Conservation (phyloP, 2,797 vertebrate genomes). For the Phyllotis vaccarum region DNA sequence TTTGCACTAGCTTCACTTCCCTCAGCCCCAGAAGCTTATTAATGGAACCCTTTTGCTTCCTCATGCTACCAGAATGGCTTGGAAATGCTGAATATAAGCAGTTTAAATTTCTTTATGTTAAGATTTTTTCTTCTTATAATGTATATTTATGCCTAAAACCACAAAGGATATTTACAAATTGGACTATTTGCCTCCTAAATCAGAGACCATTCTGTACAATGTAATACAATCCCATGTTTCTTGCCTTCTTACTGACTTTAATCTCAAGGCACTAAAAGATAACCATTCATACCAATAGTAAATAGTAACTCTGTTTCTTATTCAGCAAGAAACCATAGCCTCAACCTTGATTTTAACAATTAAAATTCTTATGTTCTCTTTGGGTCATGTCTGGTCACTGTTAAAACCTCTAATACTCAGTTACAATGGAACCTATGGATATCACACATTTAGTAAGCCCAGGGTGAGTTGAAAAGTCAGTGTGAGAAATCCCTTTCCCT, state of each 20-base stretch:
- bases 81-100: not conserved
- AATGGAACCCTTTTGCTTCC: accelerated
- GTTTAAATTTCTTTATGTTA: not conserved
- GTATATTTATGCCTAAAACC: not conserved
- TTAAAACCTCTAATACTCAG: slow-evolving; percentile 66
- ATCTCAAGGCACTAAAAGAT: slow-evolving; percentile 63
- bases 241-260: slow-evolving; percentile 62
- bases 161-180: not conserved
- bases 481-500: slow-evolving; percentile 64
- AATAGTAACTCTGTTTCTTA: slow-evolving; percentile 78
- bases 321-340: slow-evolving; percentile 58
- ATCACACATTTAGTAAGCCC: slow-evolving; percentile 49
- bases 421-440: slow-evolving; percentile 69
- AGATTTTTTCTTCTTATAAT: not conserved
- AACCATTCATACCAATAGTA: slow-evolving; percentile 64
- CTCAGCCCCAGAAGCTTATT: not conserved
- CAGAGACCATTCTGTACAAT: not conserved
- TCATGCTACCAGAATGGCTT: not conserved
- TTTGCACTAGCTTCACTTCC: not conserved
- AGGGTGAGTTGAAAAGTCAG: slow-evolving; percentile 49
- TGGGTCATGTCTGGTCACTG: slow-evolving; percentile 41
- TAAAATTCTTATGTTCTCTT: slow-evolving; percentile 70
- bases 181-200: not conserved
- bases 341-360: slow-evolving; percentile 77
- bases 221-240: not conserved